Evolutionary conservation across 2,888 invertebrate genomes (phyloP), one percentile per base, ranked within the genome.

Genomic region (Cyrtodaria siliqua): DNA sequence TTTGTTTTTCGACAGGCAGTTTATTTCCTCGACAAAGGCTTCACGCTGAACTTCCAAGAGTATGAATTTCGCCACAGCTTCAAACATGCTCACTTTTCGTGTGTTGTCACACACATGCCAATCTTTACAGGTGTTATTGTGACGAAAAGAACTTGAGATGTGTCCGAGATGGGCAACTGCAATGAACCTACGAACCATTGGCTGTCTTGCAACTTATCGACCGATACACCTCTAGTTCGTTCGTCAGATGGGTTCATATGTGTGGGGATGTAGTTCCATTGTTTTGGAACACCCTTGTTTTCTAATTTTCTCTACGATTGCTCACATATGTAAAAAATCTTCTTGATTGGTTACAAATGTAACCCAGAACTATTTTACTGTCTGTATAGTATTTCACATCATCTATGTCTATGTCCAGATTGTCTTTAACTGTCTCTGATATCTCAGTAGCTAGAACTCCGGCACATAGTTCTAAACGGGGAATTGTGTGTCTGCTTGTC

Each of bases 241-340:
- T 8, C 12, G 33, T 77, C 73, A 29, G 72, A 72, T 26, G 76
- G 76, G 62, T 80, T 80, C 24, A 38, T 8, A 8, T 42, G 44
- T 3, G 72, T 24, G 9, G 55, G n/a, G n/a, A 77, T 40, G 50
- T 73, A 66, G 1, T 33, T 38, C 77, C 74, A 77, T 50, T 77
- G 74, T 14, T 56, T 2, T 18, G 70, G 70, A 14, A 18, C 20
- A 12, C 60, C 40, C 60, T 0, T 20, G 12, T 16, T 55, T 50
- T 20, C 70, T 20, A 24, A 77, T 74, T 23, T 42, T 60, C 2
- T 56, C 27, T 26, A 76, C 68, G 20, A 24, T 79, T 75, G 23
- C 62, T 57, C 1, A 79, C 70, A 62, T 73, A 79, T 18, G 69
- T 70, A 12, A 70, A 59, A 26, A 75, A 69, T 4, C 69, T 20